Base-by-base conservation (phyloP, 2,888 invertebrate genomes). In the Noctuana brunneofusca region DNA sequence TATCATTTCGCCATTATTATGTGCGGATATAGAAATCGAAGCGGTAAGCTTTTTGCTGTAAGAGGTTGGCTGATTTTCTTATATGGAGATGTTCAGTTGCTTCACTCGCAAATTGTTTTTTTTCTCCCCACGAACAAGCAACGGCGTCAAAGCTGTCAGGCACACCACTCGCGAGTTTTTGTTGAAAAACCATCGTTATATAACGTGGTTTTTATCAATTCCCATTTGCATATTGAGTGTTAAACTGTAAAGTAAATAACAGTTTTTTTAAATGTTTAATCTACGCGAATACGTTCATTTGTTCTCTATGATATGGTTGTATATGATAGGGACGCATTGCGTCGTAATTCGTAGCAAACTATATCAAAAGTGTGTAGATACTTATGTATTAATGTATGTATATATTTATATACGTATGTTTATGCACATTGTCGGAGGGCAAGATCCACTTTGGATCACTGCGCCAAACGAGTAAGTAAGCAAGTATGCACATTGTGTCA, bases 51-150 rank as follows among this genome's bases (percentile, higher is more conserved):
- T 63, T 56, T 63, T 63, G 63, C 43, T 2, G 43, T 52, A 3
- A 63, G 52, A 57, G 63, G 57, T 63, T 63, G 63, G 63, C 30
- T 63, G 63, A 52, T 57, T 63, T 63, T 63, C 63, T 46, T 57
- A 57, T 63, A 63, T 57, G 63, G 63, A 63, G 57, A 63, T 57
- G 63, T 63, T 63, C 32, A 18, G 50, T 63, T 30, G 55, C 32
- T 38, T 60, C n/a, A 35, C 49, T 41, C 18, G 55, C 62, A 38
- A 41, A 63, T 49, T 41, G 41, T 56, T 56, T 63, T 59, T n/a
- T 62, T 62, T 53, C 60, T 22, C 22, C 32, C 46, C 59, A 38
- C 54, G 30, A 57, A 22, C 43, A 14, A 32, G 62, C 46, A 32
- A 9, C 52, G 22, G 35, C 53, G 48, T 62, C 55, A 38, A 62